These are phyloP conservation scores for Bombus picipes DNA, from an alignment of 1,140 invertebrate genomes.

Conservation along the genomic window DNA sequence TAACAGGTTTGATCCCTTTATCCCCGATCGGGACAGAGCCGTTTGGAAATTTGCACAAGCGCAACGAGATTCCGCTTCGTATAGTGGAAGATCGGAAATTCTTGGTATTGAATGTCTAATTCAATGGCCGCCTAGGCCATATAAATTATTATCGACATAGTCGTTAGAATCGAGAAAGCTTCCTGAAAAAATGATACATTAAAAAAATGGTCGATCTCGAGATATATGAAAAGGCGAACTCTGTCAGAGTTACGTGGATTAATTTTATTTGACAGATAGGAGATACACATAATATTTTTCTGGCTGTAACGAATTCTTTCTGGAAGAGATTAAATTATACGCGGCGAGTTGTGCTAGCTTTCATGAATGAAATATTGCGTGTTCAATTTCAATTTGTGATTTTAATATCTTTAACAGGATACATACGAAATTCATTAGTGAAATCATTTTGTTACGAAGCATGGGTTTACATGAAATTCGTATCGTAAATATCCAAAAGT, in stretches of 20 bases:
- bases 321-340: background rate
- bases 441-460: background rate
- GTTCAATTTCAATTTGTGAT: background rate
- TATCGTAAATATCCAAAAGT: background rate
- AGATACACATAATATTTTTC: background rate
- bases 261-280: background rate
- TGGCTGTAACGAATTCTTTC: background rate
- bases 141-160: background rate
- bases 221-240: background rate
- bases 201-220: background rate
- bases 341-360: background rate
- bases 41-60: background rate
- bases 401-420: background rate
- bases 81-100: background rate
- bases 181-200: background rate
- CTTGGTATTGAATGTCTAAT: no score
- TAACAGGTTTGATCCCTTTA: conserved; percentile 40
- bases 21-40: conserved; percentile 9
- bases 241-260: background rate
- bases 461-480: background rate
- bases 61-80: background rate
- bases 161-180: background rate
- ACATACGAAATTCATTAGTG: background rate
- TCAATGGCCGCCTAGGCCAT: no score
- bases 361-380: background rate